phyloP scores from a whole-genome alignment of 2,113 vertebrate species.

The Lichenostomus cassidix region DNA sequence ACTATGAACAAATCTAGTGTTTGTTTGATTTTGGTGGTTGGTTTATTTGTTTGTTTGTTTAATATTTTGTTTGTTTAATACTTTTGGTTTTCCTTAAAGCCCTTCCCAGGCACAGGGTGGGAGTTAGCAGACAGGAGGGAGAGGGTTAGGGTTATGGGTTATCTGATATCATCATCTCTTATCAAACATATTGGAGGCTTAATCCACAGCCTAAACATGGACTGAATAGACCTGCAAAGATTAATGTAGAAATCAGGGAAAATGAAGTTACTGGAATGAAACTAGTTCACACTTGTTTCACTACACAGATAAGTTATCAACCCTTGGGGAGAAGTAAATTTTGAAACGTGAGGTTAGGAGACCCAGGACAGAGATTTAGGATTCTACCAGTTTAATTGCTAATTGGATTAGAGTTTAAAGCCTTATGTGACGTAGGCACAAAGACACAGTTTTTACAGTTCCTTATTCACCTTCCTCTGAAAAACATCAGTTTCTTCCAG shows the following conservation, averaged over 20 bases:
- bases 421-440: not conserved
- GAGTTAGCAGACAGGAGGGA: not conserved
- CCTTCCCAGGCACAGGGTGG: not conserved
- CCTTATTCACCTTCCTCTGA: not conserved
- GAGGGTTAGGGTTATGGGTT: not conserved
- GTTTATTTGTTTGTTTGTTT: not conserved
- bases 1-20: not conserved
- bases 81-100: not conserved
- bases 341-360: not conserved
- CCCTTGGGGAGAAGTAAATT: not conserved
- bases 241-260: not conserved
- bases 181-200: not conserved
- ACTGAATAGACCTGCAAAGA: not conserved
- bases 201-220: not conserved
- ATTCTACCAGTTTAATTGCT: not conserved
- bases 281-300: not conserved
- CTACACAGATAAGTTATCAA: not conserved
- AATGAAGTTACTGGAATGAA: not conserved
- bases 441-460: not conserved
- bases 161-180: not conserved
- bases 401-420: not conserved
- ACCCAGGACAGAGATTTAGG: not conserved
- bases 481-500: not conserved
- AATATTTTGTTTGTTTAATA: not conserved
- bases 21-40: not conserved